Base-by-base conservation (phyloP, 2,888 invertebrate species). In the Machimus rusticus region DNA sequence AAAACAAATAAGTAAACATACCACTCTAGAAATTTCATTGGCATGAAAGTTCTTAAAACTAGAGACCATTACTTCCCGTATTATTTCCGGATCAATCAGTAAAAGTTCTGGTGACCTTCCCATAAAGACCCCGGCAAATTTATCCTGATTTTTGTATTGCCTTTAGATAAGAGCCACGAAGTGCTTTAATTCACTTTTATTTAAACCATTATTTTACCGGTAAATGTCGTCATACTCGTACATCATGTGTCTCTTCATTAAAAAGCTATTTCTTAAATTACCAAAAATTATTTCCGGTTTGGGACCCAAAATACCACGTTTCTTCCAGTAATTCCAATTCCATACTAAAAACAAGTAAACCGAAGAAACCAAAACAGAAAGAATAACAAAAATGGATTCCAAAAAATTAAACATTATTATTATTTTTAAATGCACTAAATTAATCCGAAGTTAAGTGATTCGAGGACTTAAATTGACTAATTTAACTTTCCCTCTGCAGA, bases 101-200 rank as follows among this genome's bases (percentile, higher is more conserved):
- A 93, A 28, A 0, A 92, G 87, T 12, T 91, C 57, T 0, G 93
- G 92, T 0, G 79, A 89, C 4, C 89, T 88, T 2, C 90, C 88
- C 12, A 89, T 89, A 78, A 90, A 93, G 5, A 92, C 89, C 0
- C 93, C 93, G n/a, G 92, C 90, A 46, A 91, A 90, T 43, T 86
- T 86, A 55, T 88, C 88, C 34, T 79, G 57, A 12, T 86, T 76
- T 87, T 89, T 89, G 57, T 88, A 89, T 14, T 88, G 74, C 14
- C 89, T 90, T 51, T 37, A 19, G 0, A n/a, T 8, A n/a, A 51
- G 6, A n/a, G 8, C n/a, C n/a, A 46, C 2, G 8, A 46, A 46
- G 16, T 12, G 43, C 43, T 46, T 46, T 0, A 14, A 46, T 16
- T 46, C 19, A 76, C 37, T 37, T 4, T 3, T n/a, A 16, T 34